Base-by-base conservation (phyloP, 2,888 invertebrate genomes). In the Coenonympha arcania region DNA sequence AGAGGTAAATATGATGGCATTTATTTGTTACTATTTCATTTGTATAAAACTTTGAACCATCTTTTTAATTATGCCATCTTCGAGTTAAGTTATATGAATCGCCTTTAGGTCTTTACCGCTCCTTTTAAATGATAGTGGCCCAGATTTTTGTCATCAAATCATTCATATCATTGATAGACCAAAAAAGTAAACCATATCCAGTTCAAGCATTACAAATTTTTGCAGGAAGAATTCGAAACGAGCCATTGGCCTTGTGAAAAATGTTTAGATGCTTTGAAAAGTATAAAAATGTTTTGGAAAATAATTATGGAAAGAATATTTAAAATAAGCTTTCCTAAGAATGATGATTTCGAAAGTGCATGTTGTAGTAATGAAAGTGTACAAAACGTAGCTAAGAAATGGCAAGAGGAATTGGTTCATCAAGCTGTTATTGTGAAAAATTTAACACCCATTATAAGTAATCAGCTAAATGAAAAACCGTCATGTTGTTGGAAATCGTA, bases 221-320 rank as follows among this genome's bases (percentile, higher is more conserved):
- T 18, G 16, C 16, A 60, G 84, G 84, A 86, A 61, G 82, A 85
- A 47, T 66, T 83, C 36, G 79, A 84, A 68, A 80, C 85, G 1
- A 71, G 33, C 11, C 69, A 79, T 55, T 85, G 85, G 85, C 86
- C 86, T 0, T 85, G 83, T 55, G 82, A 84, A 50, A 67, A 65
- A 62, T 85, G 83, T 48, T 64, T 85, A 42, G 79, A 76, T 26
- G 77, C 79, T 20, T 60, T 86, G n/a, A 85, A 81, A 66, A 76
- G 71, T 44, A 70, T 86, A 31, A 84, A 80, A 65, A 73, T 85
- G 73, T 76, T 84, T 63, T 86, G 85, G 85, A 81, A 72, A 64
- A 68, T 85, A 16, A 71, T 86, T 4, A 43, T 76, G 11, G 78
- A 82, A 44, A 84, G 75, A 68, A 61, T 85, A 54, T 79, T 84